phyloP scores from a whole-genome alignment of 92 coral and sea anemone species.

The Bergia puertoricense region DNA sequence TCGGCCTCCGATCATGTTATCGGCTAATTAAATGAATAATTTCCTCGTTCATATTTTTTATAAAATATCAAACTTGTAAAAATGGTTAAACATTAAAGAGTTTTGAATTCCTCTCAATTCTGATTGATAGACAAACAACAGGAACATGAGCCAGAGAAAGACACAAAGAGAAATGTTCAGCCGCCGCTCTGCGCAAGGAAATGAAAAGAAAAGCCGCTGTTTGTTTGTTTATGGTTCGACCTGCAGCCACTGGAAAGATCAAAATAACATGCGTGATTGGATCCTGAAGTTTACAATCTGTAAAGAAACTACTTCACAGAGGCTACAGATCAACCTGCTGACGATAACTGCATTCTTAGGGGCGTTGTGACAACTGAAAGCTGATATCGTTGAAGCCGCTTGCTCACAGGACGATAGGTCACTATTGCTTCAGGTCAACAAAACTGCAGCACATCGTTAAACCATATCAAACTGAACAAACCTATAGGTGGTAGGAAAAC shows the following conservation, averaged over 20 bases:
- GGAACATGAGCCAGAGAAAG: neutral
- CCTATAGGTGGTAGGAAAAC: neutral
- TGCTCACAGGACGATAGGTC: neutral
- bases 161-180: no score
- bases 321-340: conserved; percentile 15
- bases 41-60: neutral
- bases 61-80: neutral
- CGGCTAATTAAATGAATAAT: neutral
- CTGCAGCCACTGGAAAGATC: conserved; percentile 1
- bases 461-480: neutral
- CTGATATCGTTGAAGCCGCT: neutral
- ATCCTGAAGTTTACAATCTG: neutral
- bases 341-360: neutral
- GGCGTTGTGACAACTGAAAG: conserved; percentile 16
- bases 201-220: neutral
- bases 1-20: neutral
- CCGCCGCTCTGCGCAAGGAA: neutral
- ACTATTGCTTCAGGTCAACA: neutral
- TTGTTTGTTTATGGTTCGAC: conserved; percentile 22
- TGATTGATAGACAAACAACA: neutral
- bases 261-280: neutral
- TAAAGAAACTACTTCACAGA: neutral
- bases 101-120: neutral
- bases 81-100: neutral
- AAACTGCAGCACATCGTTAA: neutral